phyloP scores from a whole-genome alignment of 2,888 invertebrate species.

The Herminia tarsipennalis region DNA sequence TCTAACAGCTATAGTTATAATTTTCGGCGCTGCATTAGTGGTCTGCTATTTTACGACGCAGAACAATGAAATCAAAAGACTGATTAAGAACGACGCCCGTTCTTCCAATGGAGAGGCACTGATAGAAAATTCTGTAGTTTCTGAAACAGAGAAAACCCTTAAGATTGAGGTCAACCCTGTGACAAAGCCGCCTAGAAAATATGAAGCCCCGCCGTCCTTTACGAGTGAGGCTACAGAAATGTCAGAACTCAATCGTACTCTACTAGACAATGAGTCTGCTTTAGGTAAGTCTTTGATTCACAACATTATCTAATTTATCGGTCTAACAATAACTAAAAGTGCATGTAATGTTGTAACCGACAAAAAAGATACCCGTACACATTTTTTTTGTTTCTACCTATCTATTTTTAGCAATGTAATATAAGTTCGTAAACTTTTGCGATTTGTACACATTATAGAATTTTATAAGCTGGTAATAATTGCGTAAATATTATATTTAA shows the following conservation, averaged over 20 bases:
- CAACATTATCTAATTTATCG: too few relatives aligned
- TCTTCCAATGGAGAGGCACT: constrained; percentile 88
- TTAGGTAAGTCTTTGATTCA: constrained; percentile 91
- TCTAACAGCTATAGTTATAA: constrained; percentile 72
- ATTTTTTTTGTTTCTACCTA: too few relatives aligned
- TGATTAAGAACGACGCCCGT: constrained; percentile 86
- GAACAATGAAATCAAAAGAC: constrained; percentile 82
- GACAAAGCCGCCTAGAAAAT: constrained; percentile 91
- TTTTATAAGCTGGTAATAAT: too few relatives aligned
- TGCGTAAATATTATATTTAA: too few relatives aligned
- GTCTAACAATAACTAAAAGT: too few relatives aligned
- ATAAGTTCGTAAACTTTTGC: too few relatives aligned
- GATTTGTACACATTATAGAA: too few relatives aligned
- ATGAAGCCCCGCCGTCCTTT: constrained; percentile 88
- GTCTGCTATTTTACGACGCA: constrained; percentile 85
- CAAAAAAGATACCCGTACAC: too few relatives aligned
- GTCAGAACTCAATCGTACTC: constrained; percentile 91
- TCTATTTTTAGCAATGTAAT: too few relatives aligned
- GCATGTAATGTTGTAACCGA: too few relatives aligned
- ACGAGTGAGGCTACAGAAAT: constrained; percentile 90
- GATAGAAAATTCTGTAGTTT: constrained; percentile 89
- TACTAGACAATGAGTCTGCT: constrained; percentile 90
- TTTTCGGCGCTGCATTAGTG: constrained; percentile 76
- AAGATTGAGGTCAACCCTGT: constrained; percentile 93
- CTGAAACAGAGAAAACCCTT: constrained; percentile 92